Percentiles rank a stretch among this genome's conserved stretches.
Evolutionary conservation across 1,140 invertebrate species (phyloP).

Genomic region (Artemia franciscana): DNA sequence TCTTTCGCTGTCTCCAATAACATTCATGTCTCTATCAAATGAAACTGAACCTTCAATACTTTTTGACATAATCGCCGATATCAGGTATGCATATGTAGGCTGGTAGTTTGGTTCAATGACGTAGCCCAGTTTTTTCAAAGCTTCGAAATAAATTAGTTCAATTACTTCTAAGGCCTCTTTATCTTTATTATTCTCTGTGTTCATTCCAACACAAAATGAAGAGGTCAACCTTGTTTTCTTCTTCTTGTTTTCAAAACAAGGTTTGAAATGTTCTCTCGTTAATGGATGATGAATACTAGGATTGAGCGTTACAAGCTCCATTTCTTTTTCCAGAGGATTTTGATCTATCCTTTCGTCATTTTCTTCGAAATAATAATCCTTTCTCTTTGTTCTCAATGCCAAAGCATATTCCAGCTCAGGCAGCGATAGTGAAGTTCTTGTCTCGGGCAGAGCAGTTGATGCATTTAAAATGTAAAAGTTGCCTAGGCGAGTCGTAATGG

Average conservation of each 20-base stretch:
- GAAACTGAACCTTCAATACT: neutral
- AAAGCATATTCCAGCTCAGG: too few species aligned
- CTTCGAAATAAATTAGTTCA: neutral
- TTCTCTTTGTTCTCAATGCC: neutral
- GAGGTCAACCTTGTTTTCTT: neutral
- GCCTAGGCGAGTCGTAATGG: conserved; percentile 1
- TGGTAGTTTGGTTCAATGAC: neutral
- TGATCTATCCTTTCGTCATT: neutral
- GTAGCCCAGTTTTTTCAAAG: neutral
- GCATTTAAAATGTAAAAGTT: neutral
- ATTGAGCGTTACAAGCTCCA: neutral
- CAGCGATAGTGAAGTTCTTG: neutral
- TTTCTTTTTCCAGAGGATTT: too few species aligned
- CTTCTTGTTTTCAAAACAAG: neutral
- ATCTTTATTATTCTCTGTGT: neutral
- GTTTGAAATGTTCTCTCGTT: too few species aligned
- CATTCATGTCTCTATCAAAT: neutral
- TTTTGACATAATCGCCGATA: neutral
- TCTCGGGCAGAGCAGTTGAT: neutral
- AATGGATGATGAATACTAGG: neutral
- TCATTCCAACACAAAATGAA: neutral
- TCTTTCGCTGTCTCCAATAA: neutral
- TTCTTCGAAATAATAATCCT: neutral
- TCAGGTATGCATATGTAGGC: neutral
- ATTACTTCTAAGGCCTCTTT: neutral